Conservation (phyloP, 2,113 vertebrate genomes). For the Pterocles orientalis region DNA sequence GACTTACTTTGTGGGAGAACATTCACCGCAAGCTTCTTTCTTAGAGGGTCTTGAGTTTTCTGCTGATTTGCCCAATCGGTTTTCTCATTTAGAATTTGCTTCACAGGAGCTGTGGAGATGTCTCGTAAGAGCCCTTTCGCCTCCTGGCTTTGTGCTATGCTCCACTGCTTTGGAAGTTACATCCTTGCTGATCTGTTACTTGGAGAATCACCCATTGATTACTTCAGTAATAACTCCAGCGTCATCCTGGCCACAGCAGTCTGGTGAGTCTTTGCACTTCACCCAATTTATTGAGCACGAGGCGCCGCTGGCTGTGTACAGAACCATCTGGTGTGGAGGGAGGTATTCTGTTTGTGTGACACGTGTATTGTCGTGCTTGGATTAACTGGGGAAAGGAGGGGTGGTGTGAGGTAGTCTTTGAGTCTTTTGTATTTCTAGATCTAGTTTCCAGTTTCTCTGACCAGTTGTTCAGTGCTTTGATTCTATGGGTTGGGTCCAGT, state of each 20-base stretch:
- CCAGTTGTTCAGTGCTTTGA: background rate
- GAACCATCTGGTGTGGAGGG: background rate
- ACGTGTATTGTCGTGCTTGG: rapidly evolving
- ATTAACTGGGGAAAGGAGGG: background rate
- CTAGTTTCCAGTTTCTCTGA: background rate
- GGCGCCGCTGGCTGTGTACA: no score
- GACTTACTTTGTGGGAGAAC: background rate
- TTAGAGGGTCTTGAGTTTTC: background rate
- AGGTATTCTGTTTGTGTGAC: background rate
- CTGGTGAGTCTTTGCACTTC: slow-evolving; percentile 81
- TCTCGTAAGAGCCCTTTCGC: slow-evolving; percentile 90
- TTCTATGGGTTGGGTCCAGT: background rate
- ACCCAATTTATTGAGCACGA: background rate
- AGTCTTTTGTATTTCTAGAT: background rate
- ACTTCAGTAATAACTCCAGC: slow-evolving; percentile 94
- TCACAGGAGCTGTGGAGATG: slow-evolving; percentile 89
- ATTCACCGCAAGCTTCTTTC: background rate
- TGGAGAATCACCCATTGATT: slow-evolving; percentile 85
- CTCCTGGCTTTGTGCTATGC: slow-evolving; percentile 97
- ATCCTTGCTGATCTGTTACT: slow-evolving; percentile 93
- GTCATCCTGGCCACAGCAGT: slow-evolving; percentile 92
- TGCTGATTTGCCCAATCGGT: background rate
- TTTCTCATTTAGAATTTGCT: background rate
- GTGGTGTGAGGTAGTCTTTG: background rate
- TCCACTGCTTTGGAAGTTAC: slow-evolving; percentile 97